Evolutionary conservation across 2,113 vertebrate species (phyloP), one percentile per base, ranked within the genome.

Genomic region (Stictonetta naevosa): DNA sequence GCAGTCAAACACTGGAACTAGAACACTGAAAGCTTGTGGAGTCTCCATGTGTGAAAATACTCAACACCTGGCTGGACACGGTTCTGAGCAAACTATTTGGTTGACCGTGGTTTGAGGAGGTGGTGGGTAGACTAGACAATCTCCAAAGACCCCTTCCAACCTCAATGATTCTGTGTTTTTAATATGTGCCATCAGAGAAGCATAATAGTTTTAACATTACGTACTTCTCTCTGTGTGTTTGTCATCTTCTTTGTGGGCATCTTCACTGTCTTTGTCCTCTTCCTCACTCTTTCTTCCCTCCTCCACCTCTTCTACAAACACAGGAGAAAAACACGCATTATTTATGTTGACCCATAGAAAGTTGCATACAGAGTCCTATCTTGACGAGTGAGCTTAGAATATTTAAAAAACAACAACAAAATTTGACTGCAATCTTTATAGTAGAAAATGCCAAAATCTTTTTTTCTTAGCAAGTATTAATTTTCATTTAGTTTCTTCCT

Each of bases 211-310:
- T 72, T 83, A 89, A 58, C 10, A 33, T 73, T 64, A 89, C 96
- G 1, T 98, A 98, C 98, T 97, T 97, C 46, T 98, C 88, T 98
- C 97, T 80, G 44, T 34, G 17, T 86, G 96, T 74, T 84, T 97
- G 66, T 98, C 96, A 12, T 97, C 95, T 64, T 97, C 97, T 87
- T 96, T 96, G 16, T 72, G 86, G 21, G 19, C n/a, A 31, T 95
- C 96, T 9, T 97, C 95, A 73, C 88, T 92, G 91, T 91, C 94
- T 82, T 96, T 90, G 22, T 95, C 77, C 29, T 96, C 94, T 63
- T 97, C 81, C 42, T 63, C 78, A 50, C 88, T 85, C 92, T 71
- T 95, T 84, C 53, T 91, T 71, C 94, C 95, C 22, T 40, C 90
- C 52, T 95, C 93, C 86, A 83, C 55, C 56, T 95, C 97, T 93